Conservation (phyloP, 2,888 invertebrate species). For the Agrypnus murinus region DNA sequence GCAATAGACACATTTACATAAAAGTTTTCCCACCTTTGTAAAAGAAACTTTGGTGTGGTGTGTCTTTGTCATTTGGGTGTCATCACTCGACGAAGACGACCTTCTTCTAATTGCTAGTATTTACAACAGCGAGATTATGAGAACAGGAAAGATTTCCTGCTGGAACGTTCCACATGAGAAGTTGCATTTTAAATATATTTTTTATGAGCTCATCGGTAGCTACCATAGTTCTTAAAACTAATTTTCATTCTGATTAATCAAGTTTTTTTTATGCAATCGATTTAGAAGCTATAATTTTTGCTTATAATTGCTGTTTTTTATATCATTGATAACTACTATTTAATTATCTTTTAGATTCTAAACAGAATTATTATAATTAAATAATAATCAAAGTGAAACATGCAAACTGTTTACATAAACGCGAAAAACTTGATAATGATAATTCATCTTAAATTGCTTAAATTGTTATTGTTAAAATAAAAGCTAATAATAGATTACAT, state of each 20-base stretch:
- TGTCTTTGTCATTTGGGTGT: slow-evolving; percentile 23
- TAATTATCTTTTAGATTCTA: neutral
- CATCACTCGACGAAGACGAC: slow-evolving; percentile 10
- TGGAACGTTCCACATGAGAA: slow-evolving; percentile 24
- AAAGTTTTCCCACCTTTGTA: slow-evolving; percentile 34
- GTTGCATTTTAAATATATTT: slow-evolving; percentile 11
- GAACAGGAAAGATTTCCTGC: slow-evolving; percentile 46
- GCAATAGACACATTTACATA: slow-evolving; percentile 33
- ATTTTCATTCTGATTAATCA: neutral
- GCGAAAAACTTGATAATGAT: slow-evolving; percentile 3
- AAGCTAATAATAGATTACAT: neutral
- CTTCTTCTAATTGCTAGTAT: slow-evolving; percentile 27
- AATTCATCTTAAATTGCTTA: slow-evolving; percentile 4
- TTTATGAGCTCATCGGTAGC: slow-evolving; percentile 20
- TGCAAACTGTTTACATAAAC: neutral
- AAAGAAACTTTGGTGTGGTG: neutral
- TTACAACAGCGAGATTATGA: slow-evolving; percentile 26
- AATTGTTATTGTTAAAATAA: slow-evolving; percentile 9
- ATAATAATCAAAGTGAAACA: neutral
- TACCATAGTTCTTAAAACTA: slow-evolving; percentile 16
- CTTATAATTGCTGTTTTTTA: neutral
- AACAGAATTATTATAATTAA: neutral
- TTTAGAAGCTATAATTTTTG: neutral
- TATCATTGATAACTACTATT: neutral
- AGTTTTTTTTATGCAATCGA: neutral